Evolutionary conservation across 2,888 invertebrate species (phyloP).

Genomic region (Drosophila bunnanda): DNA sequence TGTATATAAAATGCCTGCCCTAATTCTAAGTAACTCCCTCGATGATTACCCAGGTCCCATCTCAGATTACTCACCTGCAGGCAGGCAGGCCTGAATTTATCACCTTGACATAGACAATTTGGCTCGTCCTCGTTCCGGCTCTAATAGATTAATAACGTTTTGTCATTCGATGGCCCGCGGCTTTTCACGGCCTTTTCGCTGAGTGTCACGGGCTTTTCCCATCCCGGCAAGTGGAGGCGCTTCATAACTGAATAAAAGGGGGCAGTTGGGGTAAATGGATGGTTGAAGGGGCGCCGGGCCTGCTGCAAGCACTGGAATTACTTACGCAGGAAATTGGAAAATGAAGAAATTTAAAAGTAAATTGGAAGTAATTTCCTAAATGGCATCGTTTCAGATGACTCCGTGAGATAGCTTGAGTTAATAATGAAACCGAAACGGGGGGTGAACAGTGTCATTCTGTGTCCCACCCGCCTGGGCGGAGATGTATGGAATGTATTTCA

Average conservation of each 20-base stretch:
- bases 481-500: slow-evolving; percentile 12
- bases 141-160: slow-evolving; percentile 76
- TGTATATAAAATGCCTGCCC: not conserved
- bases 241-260: slow-evolving; percentile 32
- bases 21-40: slow-evolving; percentile 2
- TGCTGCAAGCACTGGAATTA: slow-evolving; percentile 41
- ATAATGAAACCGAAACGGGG: slow-evolving; percentile 29
- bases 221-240: slow-evolving; percentile 12
- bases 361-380: slow-evolving; percentile 60
- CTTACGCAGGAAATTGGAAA: slow-evolving; percentile 56
- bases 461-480: not conserved
- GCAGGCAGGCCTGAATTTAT: slow-evolving; percentile 71
- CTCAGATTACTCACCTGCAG: slow-evolving; percentile 50
- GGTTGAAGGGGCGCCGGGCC: slow-evolving; percentile 2
- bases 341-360: slow-evolving; percentile 55
- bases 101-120: slow-evolving; percentile 69
- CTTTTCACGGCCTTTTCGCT: slow-evolving; percentile 22
- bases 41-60: slow-evolving; percentile 33
- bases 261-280: slow-evolving; percentile 17
- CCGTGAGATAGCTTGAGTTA: slow-evolving; percentile 33
- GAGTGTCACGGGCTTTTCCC: slow-evolving; percentile 16
- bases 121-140: slow-evolving; percentile 44
- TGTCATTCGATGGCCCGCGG: slow-evolving; percentile 63
- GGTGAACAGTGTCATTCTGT: slow-evolving; percentile 3
- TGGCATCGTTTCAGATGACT: slow-evolving; percentile 52